A percentile compares a stretch with the other conserved stretches of the same genome.
Conservation (phyloP, 2,797 vertebrate genomes). For the Sardinella longiceps region DNA sequence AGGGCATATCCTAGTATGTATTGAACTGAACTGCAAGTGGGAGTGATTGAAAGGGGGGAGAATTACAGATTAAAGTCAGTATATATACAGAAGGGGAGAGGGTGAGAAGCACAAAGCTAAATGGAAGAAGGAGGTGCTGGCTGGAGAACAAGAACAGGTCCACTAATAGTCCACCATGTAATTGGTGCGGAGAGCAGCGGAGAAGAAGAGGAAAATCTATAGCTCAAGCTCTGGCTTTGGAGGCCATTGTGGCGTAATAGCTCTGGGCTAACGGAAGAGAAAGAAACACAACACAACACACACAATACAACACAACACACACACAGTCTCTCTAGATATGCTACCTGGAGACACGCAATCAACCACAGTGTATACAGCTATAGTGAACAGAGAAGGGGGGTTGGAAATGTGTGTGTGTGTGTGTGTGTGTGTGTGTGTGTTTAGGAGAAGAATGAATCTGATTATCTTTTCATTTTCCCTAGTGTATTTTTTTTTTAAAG, state of each 20-base stretch:
- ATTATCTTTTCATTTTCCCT: not conserved
- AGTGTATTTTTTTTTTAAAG: not conserved
- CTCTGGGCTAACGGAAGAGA: not conserved
- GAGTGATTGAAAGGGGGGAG: slow-evolving; percentile 22
- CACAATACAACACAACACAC: too few relatives aligned
- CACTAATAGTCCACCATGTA: not conserved
- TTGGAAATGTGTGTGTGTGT: not conserved
- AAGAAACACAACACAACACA: not conserved
- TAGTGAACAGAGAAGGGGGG: not conserved
- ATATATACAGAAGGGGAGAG: not conserved
- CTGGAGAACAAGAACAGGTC: not conserved
- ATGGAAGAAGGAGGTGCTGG: not conserved
- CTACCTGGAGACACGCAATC: not conserved
- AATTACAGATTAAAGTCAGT: not conserved
- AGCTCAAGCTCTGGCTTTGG: not conserved
- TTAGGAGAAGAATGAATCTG: not conserved
- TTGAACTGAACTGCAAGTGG: not conserved
- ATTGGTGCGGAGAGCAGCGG: not conserved
- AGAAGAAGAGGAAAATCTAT: not conserved
- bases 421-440: not conserved
- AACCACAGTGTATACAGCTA: not conserved
- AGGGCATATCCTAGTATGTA: not conserved
- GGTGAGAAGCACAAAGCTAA: not conserved
- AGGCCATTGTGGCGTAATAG: not conserved
- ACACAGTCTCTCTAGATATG: not conserved